Conservation (phyloP, 2,888 invertebrate genomes). For the Andrena chrysosceles region DNA sequence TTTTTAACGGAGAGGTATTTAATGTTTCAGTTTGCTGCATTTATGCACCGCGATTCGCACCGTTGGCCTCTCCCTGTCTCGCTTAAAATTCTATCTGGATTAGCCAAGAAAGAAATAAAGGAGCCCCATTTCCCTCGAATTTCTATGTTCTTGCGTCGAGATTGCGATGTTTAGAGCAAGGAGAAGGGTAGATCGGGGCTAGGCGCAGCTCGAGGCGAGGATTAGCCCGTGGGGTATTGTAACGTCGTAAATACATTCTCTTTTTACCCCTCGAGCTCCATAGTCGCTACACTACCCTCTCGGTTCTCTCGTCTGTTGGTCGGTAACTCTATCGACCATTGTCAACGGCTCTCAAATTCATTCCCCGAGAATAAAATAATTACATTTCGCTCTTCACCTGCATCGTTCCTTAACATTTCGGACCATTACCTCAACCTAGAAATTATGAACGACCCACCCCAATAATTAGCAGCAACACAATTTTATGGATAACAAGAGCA, state of each 20-base stretch:
- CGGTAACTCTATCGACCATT: constrained; percentile 74
- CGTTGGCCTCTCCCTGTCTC: not conserved
- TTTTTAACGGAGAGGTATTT: not conserved
- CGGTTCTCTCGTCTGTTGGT: constrained; percentile 58
- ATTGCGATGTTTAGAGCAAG: constrained; percentile 59
- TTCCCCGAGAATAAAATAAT: constrained; percentile 39
- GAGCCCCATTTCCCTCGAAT: constrained; percentile 39
- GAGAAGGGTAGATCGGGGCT: constrained; percentile 66
- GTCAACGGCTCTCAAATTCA: constrained; percentile 66
- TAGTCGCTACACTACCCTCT: constrained; percentile 42
- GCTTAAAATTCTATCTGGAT: constrained; percentile 8
- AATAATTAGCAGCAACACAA: not conserved
- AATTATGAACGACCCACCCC: no score
- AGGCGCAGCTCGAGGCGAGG: constrained; percentile 77
- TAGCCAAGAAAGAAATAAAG: constrained; percentile 45
- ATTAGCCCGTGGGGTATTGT: constrained; percentile 84
- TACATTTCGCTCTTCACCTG: not conserved
- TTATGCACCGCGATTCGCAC: not conserved
- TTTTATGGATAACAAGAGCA: not conserved
- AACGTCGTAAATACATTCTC: constrained; percentile 84
- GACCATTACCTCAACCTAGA: not conserved
- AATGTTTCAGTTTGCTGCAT: not conserved
- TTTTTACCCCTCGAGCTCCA: constrained; percentile 72
- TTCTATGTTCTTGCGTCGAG: constrained; percentile 52
- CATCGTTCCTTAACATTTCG: not conserved